A percentile compares a stretch with the other conserved stretches of the same genome.
Evolutionary conservation across 2,113 vertebrate genomes (phyloP).

Genomic region (Tenrec ecaudatus): DNA sequence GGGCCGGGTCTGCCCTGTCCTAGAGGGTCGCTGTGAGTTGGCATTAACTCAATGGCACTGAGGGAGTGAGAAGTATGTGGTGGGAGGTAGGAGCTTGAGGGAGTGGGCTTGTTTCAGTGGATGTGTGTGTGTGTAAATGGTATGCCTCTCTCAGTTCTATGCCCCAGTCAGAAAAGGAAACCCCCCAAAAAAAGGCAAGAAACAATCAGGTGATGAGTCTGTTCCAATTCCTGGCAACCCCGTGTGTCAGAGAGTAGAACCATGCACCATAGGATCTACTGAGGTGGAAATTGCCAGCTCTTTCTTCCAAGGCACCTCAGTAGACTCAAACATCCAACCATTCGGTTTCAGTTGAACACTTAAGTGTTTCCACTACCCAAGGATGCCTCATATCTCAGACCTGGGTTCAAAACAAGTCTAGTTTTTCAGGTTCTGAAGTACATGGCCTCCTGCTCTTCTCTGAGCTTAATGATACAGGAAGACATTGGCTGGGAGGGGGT

Average conservation of each 20-base stretch:
- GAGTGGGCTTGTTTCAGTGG: background rate
- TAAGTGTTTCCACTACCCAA: background rate
- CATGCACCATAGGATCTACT: background rate
- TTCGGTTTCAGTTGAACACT: background rate
- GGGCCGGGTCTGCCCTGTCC: too few species aligned
- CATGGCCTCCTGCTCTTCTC: background rate
- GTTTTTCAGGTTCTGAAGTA: background rate
- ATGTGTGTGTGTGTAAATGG: background rate
- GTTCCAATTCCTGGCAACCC: background rate
- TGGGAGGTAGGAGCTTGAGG: fast-evolving
- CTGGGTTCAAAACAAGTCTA: background rate
- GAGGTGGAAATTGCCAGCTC: background rate
- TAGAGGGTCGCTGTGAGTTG: too few species aligned
- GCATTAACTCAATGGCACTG: too few species aligned
- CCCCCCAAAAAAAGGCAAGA: background rate
- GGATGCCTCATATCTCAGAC: background rate
- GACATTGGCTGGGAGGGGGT: background rate
- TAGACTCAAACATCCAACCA: background rate
- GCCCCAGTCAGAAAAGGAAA: background rate
- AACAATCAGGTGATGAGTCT: background rate
- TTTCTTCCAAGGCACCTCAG: background rate
- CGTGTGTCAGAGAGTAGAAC: background rate
- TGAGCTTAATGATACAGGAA: background rate
- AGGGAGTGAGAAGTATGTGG: background rate
- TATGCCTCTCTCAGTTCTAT: background rate